These are phyloP conservation scores for Kryptolebias ocellatus DNA, from an alignment of 2,797 vertebrate genomes.

Conservation along the genomic window DNA sequence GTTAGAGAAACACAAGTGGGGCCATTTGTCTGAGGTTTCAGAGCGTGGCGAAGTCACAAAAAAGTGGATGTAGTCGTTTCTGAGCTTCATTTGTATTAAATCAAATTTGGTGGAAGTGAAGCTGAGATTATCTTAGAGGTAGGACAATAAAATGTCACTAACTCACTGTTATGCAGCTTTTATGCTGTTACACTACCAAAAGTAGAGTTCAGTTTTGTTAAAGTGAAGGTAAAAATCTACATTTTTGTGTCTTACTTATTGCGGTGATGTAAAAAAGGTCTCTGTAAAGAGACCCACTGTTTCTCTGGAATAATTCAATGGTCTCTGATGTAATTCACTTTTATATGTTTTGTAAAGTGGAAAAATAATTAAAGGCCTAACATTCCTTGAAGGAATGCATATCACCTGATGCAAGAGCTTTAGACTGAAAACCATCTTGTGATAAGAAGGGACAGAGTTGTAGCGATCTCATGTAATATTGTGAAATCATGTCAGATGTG, in stretches of 20 bases:
- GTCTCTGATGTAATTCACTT: no score
- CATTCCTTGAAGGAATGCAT: no score
- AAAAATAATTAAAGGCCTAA: no score
- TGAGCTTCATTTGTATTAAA: neutral
- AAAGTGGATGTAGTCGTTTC: neutral
- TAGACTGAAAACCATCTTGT: no score
- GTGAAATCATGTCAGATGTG: no score
- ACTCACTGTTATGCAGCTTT: neutral
- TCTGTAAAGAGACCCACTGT: neutral
- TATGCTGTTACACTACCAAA: neutral
- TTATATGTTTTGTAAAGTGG: no score
- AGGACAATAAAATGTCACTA: neutral
- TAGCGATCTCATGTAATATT: no score
- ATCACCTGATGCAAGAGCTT: no score
- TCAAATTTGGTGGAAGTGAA: neutral
- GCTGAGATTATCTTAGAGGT: neutral
- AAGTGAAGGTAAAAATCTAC: neutral
- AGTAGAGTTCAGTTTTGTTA: neutral
- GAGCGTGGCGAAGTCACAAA: neutral
- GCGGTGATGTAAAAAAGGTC: neutral
- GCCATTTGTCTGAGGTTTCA: neutral
- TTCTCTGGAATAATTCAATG: neutral
- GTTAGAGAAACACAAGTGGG: neutral
- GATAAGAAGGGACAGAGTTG: no score
- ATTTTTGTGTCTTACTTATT: neutral